Base-by-base conservation (phyloP, 2,888 invertebrate genomes). In the Cryptophagus acutangulus region DNA sequence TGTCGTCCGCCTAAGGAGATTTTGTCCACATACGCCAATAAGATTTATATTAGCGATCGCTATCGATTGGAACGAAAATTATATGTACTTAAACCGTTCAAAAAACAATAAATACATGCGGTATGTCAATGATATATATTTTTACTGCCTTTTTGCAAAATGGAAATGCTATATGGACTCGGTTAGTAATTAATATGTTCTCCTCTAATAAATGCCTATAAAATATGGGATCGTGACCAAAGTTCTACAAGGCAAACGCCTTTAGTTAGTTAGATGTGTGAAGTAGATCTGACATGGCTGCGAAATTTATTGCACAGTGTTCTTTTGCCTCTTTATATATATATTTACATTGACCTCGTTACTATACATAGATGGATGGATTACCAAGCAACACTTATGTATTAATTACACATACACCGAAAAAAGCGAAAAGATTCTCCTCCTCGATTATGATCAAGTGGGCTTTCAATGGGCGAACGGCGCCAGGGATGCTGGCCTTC, bases 381-480 rank as follows among this genome's bases (percentile, higher is more conserved):
- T 36, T 46, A 31, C 16, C 13, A 31, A 12, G 42, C 40, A 45
- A 46, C 37, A 34, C 43, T 43, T 43, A 43, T 38, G 41, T 43
- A 28, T 43, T 33, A 40, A 34, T 43, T 30, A 40, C 38, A 31
- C 12, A 26, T 26, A n/a, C n/a, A n/a, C n/a, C n/a, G n/a, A n/a
- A n/a, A 26, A 26, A 26, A 26, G 26, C 12, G 33, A 46, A n/a
- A n/a, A n/a, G n/a, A n/a, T n/a, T n/a, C n/a, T n/a, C n/a, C n/a
- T n/a, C n/a, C n/a, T n/a, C n/a, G 43, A 43, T 46, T 33, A 41
- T 17, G 37, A 47, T 47, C 47, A 40, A 44, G 47, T 31, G 31
- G 38, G 39, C 38, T 41, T 45, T 51, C 48, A 51, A 51, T 48
- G 34, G 50, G 42, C 33, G 25, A 36, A 25, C 42, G 50, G 50